Evolutionary conservation across 2,113 vertebrate species (phyloP), one percentile per base, ranked within the genome.

Genomic region (Hippocampus guttulatus): DNA sequence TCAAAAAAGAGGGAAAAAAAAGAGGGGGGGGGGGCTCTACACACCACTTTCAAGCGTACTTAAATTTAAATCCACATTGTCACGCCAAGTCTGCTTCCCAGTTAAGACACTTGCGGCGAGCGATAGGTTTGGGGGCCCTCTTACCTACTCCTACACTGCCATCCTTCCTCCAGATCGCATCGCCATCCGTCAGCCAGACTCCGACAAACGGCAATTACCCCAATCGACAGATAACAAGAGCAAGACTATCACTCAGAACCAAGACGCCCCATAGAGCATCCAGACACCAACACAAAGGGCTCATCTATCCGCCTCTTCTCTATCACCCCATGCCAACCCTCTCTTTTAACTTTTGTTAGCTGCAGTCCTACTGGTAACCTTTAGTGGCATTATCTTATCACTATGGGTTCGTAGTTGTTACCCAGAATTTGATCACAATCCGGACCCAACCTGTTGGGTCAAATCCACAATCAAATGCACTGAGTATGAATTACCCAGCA

Each of bases 171-270:
- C 81, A 87, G 82, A 88, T 85, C 87, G 82, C 87, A 89, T 86
- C 84, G 85, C 81, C 82, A 92, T 92, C 85, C 84, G 82, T 92
- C 89, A 91, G 68, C 69, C 71, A 69, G 75, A 78, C 85, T 83
- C 85, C 71, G 85, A 90, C 89, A 90, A 91, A 92, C 89, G 90
- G 88, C 89, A 91, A 91, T 92, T 91, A 92, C 86, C 88, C 80
- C 90, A 91, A 91, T 91, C 79, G 89, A 90, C 87, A 89, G 88
- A 90, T 91, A 90, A 91, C 81, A 68, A 91, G 88, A 87, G 82
- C 81, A 70, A 76, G 77, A 81, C 85, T 81, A 91, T 93, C 87
- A 80, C 81, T 92, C 90, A 91, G 75, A 75, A 75, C 78, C 85
- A 82, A 81, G 75, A 87, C 43, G 75, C 69, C 81, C 85, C 89